Conservation (phyloP, 2,113 vertebrate genomes). For the Naja naja region DNA sequence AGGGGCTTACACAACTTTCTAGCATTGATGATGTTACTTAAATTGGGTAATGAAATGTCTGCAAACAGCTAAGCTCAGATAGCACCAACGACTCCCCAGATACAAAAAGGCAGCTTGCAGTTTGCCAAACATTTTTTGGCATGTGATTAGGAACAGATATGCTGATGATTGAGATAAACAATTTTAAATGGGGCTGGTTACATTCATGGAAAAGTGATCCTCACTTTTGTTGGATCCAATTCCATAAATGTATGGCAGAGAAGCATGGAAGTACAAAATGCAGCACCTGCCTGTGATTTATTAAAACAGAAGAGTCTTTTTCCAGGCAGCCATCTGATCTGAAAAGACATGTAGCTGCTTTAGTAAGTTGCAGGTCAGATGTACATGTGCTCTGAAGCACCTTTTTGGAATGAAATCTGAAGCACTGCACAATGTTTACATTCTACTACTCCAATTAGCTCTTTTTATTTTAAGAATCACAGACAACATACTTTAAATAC, state of each 20-base stretch:
- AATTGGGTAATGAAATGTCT: not conserved
- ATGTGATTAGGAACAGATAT: not conserved
- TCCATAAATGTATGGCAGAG: not conserved
- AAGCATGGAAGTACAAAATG: not conserved
- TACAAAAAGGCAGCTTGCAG: not conserved
- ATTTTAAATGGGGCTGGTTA: not conserved
- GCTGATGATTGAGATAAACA: not conserved
- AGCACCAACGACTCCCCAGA: not conserved
- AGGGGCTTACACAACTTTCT: not conserved
- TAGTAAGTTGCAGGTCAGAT: not conserved
- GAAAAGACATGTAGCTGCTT: not conserved
- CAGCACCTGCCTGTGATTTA: not conserved
- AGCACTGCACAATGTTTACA: not conserved
- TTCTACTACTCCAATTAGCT: not conserved
- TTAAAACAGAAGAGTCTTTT: not conserved
- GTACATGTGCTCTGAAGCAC: not conserved
- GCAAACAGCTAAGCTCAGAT: not conserved
- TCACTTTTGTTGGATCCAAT: not conserved
- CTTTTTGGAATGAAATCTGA: not conserved
- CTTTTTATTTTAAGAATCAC: not conserved
- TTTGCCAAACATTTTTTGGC: not conserved
- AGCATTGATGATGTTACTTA: not conserved
- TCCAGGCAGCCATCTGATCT: not conserved
- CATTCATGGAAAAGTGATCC: not conserved
- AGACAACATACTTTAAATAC: not conserved